Evolutionary conservation across 2,113 vertebrate genomes (phyloP).

Genomic region (Notiomystis cincta): DNA sequence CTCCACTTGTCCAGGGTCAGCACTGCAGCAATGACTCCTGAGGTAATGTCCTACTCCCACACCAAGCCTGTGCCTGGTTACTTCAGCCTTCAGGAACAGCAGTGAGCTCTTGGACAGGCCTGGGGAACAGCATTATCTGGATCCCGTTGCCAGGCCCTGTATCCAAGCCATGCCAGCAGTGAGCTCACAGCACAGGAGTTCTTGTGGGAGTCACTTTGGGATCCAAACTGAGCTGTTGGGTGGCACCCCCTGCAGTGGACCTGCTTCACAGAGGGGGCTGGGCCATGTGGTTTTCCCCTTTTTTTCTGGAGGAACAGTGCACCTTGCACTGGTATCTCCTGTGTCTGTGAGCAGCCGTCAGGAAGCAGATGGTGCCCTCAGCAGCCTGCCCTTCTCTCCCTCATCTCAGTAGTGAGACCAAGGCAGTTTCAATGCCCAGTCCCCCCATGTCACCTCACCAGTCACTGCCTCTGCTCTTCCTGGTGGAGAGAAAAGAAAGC

Average conservation of each 20-base stretch:
- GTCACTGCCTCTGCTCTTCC: neutral
- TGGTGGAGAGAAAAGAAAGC: neutral
- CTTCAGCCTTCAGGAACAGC: neutral
- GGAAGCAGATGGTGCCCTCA: neutral
- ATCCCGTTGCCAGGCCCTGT: neutral
- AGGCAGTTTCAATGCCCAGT: neutral
- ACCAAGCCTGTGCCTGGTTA: neutral
- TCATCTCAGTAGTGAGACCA: neutral
- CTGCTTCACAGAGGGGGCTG: fast-evolving
- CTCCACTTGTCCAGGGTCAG: neutral
- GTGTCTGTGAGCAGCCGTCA: neutral
- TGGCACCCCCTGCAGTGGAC: neutral
- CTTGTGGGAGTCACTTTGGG: neutral
- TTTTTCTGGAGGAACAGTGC: neutral
- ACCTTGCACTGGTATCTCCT: neutral
- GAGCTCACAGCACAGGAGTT: neutral
- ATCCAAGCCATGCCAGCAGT: neutral
- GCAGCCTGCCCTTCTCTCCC: neutral
- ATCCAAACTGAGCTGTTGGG: neutral
- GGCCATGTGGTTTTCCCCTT: neutral
- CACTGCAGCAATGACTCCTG: neutral
- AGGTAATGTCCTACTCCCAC: neutral
- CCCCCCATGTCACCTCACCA: neutral
- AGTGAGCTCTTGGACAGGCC: neutral
- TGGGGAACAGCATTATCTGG: neutral